A percentile compares a stretch with the other conserved stretches of the same genome.
Conservation (phyloP, 1,140 invertebrate genomes). For the Pachyrhynchus sulphureomaculatus region DNA sequence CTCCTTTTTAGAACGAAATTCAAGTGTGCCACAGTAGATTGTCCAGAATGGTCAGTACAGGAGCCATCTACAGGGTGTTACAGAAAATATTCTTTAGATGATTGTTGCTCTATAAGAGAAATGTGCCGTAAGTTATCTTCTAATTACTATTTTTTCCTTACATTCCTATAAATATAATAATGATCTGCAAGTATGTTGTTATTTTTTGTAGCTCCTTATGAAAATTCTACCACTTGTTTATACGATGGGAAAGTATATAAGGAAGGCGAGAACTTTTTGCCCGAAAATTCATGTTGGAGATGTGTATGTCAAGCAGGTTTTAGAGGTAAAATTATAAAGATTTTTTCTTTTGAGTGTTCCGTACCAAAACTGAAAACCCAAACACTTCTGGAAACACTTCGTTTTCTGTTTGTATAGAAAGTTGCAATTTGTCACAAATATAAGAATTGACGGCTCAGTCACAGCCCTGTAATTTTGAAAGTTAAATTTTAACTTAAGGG, state of each 20-base stretch:
- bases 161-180: no score
- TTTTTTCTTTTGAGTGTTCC: not conserved
- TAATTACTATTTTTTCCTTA: no score
- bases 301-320: slow-evolving; percentile 30
- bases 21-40: slow-evolving; percentile 32
- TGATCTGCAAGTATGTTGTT: no score
- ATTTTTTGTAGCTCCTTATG: slow-evolving; percentile 27
- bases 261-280: slow-evolving; percentile 30
- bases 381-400: no score
- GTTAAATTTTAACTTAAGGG: no score
- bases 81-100: slow-evolving; percentile 32
- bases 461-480: no score
- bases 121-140: slow-evolving; percentile 28
- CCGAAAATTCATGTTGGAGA: slow-evolving; percentile 28
- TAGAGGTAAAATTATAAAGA: no score
- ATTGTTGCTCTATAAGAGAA: slow-evolving; percentile 33
- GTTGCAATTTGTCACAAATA: no score
- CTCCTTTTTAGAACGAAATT: slow-evolving; percentile 23
- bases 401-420: not conserved
- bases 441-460: no score
- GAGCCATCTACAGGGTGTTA: slow-evolving; percentile 28
- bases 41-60: slow-evolving; percentile 29
- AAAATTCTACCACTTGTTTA: slow-evolving; percentile 28
- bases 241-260: slow-evolving; percentile 32
- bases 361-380: no score